These are phyloP conservation scores for Toxonevra muliebris DNA, from an alignment of 2,888 invertebrate genomes.

Conservation along the genomic window DNA sequence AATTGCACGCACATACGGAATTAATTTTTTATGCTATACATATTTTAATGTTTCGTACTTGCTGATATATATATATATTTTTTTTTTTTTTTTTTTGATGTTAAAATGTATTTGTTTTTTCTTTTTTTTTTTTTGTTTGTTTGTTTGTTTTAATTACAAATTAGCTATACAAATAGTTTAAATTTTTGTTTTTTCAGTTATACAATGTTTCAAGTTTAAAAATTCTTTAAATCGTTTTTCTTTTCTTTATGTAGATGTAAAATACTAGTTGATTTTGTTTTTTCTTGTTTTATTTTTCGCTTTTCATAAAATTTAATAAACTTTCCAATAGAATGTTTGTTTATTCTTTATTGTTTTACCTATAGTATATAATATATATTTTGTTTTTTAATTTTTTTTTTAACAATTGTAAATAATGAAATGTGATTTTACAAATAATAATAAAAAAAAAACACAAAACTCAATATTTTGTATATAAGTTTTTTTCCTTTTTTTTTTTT, in stretches of 20 bases:
- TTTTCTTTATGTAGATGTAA: constrained; percentile 8
- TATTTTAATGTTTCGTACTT: not conserved
- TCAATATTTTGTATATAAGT: constrained; percentile 21
- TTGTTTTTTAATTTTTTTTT: constrained; percentile 29
- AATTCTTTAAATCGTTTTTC: not conserved
- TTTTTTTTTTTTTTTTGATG: constrained; percentile 5
- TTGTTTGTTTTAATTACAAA: constrained; percentile 37
- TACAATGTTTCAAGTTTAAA: not conserved
- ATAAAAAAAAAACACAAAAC: constrained; percentile 34
- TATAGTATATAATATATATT: constrained; percentile 22
- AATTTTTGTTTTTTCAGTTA: not conserved
- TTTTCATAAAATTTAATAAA: not conserved
- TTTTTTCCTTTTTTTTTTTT: not conserved
- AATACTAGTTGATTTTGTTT: constrained; percentile 3
- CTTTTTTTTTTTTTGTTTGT: constrained; percentile 40
- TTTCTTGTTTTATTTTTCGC: not conserved
- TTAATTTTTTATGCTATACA: not conserved
- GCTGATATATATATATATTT: not conserved
- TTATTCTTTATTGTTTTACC: constrained; percentile 17
- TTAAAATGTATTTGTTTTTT: constrained; percentile 16
- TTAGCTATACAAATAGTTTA: constrained; percentile 43
- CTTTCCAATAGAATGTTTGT: not conserved
- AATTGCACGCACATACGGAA: constrained; percentile 19
- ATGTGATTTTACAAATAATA: constrained; percentile 28
- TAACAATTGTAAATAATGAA: constrained; percentile 37